Evolutionary conservation across 2,797 vertebrate genomes (phyloP).

Genomic region (Scarus forsteni): DNA sequence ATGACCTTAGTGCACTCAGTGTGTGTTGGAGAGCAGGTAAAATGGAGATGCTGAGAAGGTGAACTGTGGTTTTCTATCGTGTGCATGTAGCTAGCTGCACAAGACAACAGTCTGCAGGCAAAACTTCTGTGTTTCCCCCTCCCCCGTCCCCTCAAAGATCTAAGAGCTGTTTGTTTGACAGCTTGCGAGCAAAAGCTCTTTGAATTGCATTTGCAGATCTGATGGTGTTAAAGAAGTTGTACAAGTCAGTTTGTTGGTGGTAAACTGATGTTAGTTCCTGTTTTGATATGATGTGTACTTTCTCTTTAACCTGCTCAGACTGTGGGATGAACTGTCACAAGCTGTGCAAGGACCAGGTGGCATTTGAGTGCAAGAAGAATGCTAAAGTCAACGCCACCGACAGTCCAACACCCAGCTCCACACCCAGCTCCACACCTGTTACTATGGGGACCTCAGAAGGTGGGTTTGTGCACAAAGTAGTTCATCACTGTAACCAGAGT

Average conservation of each 20-base stretch:
- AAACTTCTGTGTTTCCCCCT: constrained; percentile 66
- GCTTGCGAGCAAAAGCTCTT: constrained; percentile 47
- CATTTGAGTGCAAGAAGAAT: constrained; percentile 94
- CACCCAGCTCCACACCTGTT: constrained; percentile 81
- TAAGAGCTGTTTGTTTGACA: constrained; percentile 62
- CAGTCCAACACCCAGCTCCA: constrained; percentile 82
- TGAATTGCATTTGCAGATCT: constrained; percentile 65
- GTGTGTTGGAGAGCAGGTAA: constrained; percentile 57
- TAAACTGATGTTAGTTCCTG: constrained; percentile 48
- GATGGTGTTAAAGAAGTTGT: constrained; percentile 41
- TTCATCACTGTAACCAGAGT: too few relatives aligned
- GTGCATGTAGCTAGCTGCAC: constrained; percentile 59
- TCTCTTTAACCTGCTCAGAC: constrained; percentile 76
- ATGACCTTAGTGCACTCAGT: neutral
- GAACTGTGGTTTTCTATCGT: constrained; percentile 65
- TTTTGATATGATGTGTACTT: constrained; percentile 61
- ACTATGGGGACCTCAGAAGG: constrained; percentile 82
- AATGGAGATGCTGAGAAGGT: constrained; percentile 32
- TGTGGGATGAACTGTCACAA: constrained; percentile 98
- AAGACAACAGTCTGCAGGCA: constrained; percentile 50
- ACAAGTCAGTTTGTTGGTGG: constrained; percentile 29
- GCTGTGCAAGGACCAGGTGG: constrained; percentile 95
- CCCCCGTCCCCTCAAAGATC: constrained; percentile 57
- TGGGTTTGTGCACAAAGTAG: constrained; percentile 67
- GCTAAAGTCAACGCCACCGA: constrained; percentile 76